Base-by-base conservation (phyloP, 23 tunicate species). In the Phallusia fumigata region DNA sequence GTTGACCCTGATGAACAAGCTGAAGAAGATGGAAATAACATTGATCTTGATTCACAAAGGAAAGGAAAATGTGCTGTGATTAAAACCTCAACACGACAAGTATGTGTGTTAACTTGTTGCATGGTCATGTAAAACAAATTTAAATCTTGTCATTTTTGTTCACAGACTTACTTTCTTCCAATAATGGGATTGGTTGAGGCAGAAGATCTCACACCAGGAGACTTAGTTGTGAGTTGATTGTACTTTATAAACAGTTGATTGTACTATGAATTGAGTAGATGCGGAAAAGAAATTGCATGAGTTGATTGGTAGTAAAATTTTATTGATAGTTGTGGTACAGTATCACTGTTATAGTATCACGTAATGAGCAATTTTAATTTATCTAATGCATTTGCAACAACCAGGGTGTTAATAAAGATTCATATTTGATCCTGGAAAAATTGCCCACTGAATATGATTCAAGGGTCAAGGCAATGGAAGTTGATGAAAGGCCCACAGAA, bases 381-480 rank as follows among this genome's bases (percentile, higher is more conserved):
- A n/a, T n/a, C n/a, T n/a, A n/a, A n/a, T n/a, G n/a, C n/a, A n/a
- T 40, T 40, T 40, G 10, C 47, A 3, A 58, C 3, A 58, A 6
- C 0, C 49, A 92, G 98, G 99, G 99, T 19, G 99, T 97, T 19
- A 97, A 97, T 75, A 97, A 97, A 83, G 99, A 97, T 79, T 97
- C 99, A 0, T 97, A 97, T 85, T 52, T 97, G 58, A 90, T 97
- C 58, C 83, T 97, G 77, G 99, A 97, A 64, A 97, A 97, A 52
- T 76, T 97, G 0, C 99, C 99, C n/a, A 90, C 99, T 26, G 99
- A 97, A 79, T 97, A 92, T 58, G 99, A 97, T 78, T 92, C 97
- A 11, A 78, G 99, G n/a, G 99, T 97, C 0, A 97, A 92, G 84
- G 99, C 99, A 8, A 88, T 97, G 94, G 99, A 97, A 73, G 99